A percentile compares a stretch with the other conserved stretches of the same genome.
phyloP scores from a whole-genome alignment of 2,888 invertebrate genomes.

The Sesamia inferens region DNA sequence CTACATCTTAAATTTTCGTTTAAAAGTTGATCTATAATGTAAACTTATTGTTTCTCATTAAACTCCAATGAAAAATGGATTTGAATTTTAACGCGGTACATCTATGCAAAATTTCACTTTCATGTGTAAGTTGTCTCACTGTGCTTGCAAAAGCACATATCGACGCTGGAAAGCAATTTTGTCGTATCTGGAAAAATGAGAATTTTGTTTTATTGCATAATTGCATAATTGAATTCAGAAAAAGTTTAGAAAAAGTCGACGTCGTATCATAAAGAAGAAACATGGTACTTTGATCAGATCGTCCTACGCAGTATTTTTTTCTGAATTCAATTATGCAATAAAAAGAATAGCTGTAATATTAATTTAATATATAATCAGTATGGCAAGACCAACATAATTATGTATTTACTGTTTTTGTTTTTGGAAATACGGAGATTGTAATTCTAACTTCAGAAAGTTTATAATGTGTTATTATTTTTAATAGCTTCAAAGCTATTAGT shows the following conservation, averaged over 20 bases:
- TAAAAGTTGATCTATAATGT: slow-evolving; percentile 12
- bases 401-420: background rate
- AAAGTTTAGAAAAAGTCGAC: no score
- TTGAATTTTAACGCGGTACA: slow-evolving; percentile 57
- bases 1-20: background rate
- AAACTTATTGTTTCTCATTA: slow-evolving; percentile 21
- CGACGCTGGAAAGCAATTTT: no score
- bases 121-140: slow-evolving; percentile 56
- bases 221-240: no score
- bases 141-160: slow-evolving; percentile 47
- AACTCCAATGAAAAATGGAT: slow-evolving; percentile 53
- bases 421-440: background rate
- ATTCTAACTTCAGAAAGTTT: no score
- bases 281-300: background rate
- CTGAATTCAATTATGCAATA: no score
- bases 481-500: no score
- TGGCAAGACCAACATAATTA: background rate
- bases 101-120: slow-evolving; percentile 61
- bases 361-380: background rate
- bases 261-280: no score
- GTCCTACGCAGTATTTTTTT: no score
- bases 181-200: no score
- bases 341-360: background rate
- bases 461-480: no score
- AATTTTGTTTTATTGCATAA: no score